Base-by-base conservation (phyloP, 2,888 invertebrate species). In the Drosophila hamatofila region DNA sequence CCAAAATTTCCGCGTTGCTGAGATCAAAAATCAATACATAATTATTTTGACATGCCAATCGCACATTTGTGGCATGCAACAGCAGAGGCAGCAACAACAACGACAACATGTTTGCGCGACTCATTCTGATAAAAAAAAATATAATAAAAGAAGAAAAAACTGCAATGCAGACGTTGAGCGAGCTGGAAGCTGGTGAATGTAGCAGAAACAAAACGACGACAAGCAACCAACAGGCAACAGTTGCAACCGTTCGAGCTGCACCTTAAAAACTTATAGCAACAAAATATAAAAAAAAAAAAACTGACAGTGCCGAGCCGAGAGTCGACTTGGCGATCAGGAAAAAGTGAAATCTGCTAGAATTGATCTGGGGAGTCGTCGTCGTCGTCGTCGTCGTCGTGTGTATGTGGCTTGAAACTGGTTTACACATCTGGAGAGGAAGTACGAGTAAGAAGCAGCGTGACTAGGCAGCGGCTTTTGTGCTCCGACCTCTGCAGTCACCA, bases 11-110 rank as follows among this genome's bases (percentile, higher is more conserved):
- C 78, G 72, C 78, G 62, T 69, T 73, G 52, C 41, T 16, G 64
- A 81, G 88, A 89, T 89, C 88, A 89, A 84, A 89, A 88, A 89
- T 89, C 88, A 89, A 89, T 89, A 89, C 88, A 87, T 88, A 89
- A 89, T 89, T 86, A 79, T 88, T 88, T 89, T 89, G 88, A 89
- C 88, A 89, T 89, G 88, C 89, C 88, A 89, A 89, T 89, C 89
- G 88, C 88, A 84, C 88, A 89, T 89, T 88, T 87, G 88, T 88
- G 86, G 88, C 86, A 87, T 83, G 82, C 88, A 88, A 82, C 80
- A 68, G 39, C 67, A 57, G 7, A 2, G 25, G 14, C 79, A 62
- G 23, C 68, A 57, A n/a, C 44, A 74, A 54, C 51, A 66, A 56
- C 75, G 74, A 72, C 85, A 83, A 81, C 84, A 87, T 87, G 87